These are phyloP conservation scores for Pseudorasbora parva DNA, from an alignment of 2,113 vertebrate genomes.

Conservation along the genomic window DNA sequence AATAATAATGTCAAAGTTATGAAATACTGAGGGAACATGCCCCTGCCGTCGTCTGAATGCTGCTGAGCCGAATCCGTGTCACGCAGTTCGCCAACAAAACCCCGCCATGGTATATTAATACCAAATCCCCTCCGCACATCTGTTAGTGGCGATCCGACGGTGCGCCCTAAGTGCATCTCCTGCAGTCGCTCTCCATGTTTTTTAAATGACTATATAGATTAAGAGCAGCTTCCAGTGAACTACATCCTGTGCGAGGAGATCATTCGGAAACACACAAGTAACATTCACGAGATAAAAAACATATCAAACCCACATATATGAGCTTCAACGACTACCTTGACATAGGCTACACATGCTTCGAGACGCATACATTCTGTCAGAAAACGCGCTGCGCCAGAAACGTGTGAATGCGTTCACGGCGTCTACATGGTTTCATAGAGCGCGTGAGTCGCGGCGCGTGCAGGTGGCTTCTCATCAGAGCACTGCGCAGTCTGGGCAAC, in stretches of 20 bases:
- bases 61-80: constrained; percentile 33
- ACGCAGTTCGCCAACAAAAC: constrained; percentile 26
- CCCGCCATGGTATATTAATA: constrained; percentile 38
- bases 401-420: neutral
- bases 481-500: constrained; percentile 36
- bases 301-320: neutral
- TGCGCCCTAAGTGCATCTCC: constrained; percentile 27
- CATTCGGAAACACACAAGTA: neutral
- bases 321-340: neutral
- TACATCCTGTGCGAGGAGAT: neutral
- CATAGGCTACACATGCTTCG: neutral
- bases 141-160: constrained; percentile 41
- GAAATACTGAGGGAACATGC: neutral
- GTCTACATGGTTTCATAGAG: constrained; percentile 12
- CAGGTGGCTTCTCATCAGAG: constrained; percentile 39
- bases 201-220: constrained; percentile 11
- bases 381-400: neutral
- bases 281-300: neutral
- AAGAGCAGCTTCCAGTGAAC: constrained; percentile 2
- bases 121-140: constrained; percentile 52
- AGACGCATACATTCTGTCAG: neutral
- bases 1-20: constrained; percentile 19
- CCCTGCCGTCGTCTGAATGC: neutral
- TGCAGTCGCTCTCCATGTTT: constrained; percentile 30
- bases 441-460: constrained; percentile 8